Base-by-base conservation (phyloP, 92 coral and sea anemone genomes). In the Virgularia gustaviana region DNA sequence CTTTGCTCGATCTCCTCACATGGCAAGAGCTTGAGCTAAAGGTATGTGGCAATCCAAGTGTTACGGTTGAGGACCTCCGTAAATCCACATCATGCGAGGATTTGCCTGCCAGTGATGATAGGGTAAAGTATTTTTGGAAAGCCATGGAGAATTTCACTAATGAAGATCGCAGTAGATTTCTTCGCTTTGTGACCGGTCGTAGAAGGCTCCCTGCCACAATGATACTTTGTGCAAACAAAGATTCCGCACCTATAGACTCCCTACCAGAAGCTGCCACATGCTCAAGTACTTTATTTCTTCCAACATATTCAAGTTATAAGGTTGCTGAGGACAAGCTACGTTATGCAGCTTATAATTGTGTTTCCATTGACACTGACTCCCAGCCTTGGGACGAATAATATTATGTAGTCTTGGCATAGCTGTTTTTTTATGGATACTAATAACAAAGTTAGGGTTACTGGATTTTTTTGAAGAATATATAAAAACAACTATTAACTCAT, bases 181-280 rank as follows among this genome's bases (percentile, higher is more conserved):
- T 92, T 52, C 96, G 98, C 28, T 92, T 92, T 57, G 98, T 92
- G 76, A 86, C 98, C 12, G 98, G 98, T 62, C 82, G 98, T 38
- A 87, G 98, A 37, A 79, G 98, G 18, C 88, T 92, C 23, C 98
- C 98, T 2, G 98, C 98, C 15, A 90, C 89, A 11, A 70, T 92
- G 72, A 86, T 73, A 62, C 78, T 92, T 44, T 92, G 90, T 51
- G 92, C 96, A 12, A 90, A 90, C 19, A 86, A 95, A 79, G 79
- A 91, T 44, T 66, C 79, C 53, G 86, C 95, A 12, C 91, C 87
- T 67, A 80, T 61, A 8, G 96, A 91, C 77, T 88, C 97, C 0
- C 80, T 91, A 34, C 97, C 97, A 10, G 97, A 91, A 72, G 97
- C 97, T 8, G 97, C 98, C 22, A 92, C 98, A 0, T 92, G 98